Percentiles rank a stretch among this genome's conserved stretches.
These are phyloP conservation scores for Onthophagus sagittarius DNA, from an alignment of 2,888 invertebrate species.

Conservation along the genomic window DNA sequence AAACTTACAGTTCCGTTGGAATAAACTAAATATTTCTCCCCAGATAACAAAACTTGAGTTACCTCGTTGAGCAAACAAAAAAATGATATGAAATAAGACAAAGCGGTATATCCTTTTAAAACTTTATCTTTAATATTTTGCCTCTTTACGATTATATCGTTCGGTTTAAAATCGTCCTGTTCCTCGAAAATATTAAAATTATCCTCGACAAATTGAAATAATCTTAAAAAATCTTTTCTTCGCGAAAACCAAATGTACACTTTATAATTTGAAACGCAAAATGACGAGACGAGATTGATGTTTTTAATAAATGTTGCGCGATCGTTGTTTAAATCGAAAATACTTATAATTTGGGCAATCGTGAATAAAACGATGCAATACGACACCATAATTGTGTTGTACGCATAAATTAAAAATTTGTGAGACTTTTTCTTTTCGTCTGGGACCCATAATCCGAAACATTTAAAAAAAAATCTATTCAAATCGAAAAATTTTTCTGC, in stretches of 20 bases:
- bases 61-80: not conserved
- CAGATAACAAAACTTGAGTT: not conserved
- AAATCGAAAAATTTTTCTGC: no score
- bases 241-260: not conserved
- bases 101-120: not conserved
- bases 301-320: not conserved
- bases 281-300: not conserved
- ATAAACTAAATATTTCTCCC: not conserved
- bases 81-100: not conserved
- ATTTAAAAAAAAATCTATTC: no score
- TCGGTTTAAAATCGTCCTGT: not conserved
- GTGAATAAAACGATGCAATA: no score
- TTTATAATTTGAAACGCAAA: not conserved
- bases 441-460: no score
- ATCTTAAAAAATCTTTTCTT: not conserved
- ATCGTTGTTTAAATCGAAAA: not conserved
- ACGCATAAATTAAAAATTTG: no score
- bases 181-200: not conserved
- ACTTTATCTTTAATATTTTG: not conserved
- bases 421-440: no score
- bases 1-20: not conserved
- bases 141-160: not conserved
- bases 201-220: not conserved
- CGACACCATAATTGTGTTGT: no score
- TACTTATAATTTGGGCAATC: no score